phyloP scores from a whole-genome alignment of 64 coral and sea anemone genomes.

The Montipora sp. region DNA sequence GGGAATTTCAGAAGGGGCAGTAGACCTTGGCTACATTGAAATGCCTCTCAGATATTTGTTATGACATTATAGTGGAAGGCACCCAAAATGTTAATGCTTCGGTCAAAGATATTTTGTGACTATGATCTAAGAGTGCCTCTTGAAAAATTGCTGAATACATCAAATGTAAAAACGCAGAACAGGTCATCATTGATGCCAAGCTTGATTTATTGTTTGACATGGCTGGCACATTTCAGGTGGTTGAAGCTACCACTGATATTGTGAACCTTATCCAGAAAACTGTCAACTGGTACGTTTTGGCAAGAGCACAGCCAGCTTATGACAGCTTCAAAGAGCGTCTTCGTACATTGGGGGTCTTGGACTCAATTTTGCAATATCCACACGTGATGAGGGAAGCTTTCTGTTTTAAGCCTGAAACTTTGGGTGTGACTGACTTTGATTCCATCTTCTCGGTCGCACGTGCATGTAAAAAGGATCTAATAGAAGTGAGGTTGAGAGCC shows the following conservation, averaged over 20 bases:
- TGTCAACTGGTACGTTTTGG: slow-evolving; percentile 51
- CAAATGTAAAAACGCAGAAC: background rate
- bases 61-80: slow-evolving; percentile 9
- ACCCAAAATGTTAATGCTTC: slow-evolving; percentile 17
- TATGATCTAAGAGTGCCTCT: background rate
- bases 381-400: slow-evolving; percentile 21
- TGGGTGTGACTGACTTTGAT: slow-evolving; percentile 9
- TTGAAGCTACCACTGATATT: slow-evolving; percentile 46
- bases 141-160: background rate
- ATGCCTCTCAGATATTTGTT: slow-evolving; percentile 38
- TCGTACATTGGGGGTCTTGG: slow-evolving; percentile 37
- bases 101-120: background rate
- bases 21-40: slow-evolving; percentile 52
- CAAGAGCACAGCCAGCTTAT: slow-evolving; percentile 51
- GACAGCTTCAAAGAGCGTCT: slow-evolving; percentile 50
- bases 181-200: slow-evolving; percentile 33
- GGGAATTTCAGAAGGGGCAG: slow-evolving; percentile 68
- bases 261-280: slow-evolving; percentile 55
- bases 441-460: slow-evolving; percentile 32
- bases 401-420: background rate
- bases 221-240: slow-evolving; percentile 56
- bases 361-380: background rate
- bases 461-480: slow-evolving; percentile 55
- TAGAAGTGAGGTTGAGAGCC: slow-evolving; percentile 37
- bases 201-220: slow-evolving; percentile 51